Evolutionary conservation across 2,888 invertebrate species (phyloP).

Genomic region (Portevinia maculata): DNA sequence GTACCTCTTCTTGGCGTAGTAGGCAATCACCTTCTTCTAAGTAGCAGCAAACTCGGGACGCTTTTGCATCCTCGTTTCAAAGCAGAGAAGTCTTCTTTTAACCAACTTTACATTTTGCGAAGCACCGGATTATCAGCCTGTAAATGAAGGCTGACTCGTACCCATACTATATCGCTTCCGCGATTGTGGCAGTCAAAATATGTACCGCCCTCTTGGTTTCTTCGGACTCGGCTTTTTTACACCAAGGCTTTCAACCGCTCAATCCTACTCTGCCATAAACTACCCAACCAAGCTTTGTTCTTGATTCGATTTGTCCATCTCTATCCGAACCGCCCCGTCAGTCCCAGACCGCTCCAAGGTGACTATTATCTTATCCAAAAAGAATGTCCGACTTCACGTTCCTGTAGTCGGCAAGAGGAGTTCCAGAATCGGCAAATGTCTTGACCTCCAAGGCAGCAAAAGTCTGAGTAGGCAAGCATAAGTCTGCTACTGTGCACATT

Average conservation of each 20-base stretch:
- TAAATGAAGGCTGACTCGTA: too few species aligned
- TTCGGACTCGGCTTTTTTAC: not conserved
- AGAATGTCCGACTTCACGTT: conserved; percentile 40
- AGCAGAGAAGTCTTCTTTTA: too few species aligned
- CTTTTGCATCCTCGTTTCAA: too few species aligned
- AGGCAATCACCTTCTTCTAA: too few species aligned
- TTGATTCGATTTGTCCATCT: conserved; percentile 25
- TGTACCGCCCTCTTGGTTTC: too few species aligned
- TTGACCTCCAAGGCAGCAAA: not conserved
- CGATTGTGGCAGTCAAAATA: not conserved
- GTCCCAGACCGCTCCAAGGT: not conserved
- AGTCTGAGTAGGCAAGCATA: not conserved
- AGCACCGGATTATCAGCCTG: too few species aligned
- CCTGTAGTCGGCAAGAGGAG: conserved; percentile 18
- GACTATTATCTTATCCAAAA: conserved; percentile 47
- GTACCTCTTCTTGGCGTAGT: too few species aligned
- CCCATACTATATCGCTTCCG: too few species aligned
- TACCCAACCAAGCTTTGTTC: conserved; percentile 15
- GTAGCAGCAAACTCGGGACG: too few species aligned
- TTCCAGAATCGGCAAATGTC: not conserved
- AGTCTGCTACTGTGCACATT: conserved; percentile 4
- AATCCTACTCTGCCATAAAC: conserved; percentile 14
- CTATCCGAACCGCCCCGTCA: not conserved
- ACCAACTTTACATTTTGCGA: too few species aligned
- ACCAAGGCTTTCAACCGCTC: too few species aligned